Conservation (phyloP, 2,113 vertebrate species). For the Pogonocichla stellata region DNA sequence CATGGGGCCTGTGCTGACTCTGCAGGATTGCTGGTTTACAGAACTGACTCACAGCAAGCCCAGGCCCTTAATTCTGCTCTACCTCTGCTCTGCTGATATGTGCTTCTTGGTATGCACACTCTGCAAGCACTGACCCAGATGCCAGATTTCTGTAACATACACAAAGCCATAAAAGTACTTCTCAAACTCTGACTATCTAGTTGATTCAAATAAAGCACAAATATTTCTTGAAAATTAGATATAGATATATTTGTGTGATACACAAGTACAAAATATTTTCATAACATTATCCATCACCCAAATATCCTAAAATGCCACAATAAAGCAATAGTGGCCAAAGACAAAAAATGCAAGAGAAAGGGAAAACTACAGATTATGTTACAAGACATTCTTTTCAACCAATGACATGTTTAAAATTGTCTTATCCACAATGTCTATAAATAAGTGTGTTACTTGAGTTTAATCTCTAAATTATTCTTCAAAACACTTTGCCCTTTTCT, state of each 20-base stretch:
- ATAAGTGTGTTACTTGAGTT: not conserved
- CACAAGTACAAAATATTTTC: not conserved
- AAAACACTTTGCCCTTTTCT: conserved; percentile 18
- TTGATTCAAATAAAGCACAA: not conserved
- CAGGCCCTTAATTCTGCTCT: not conserved
- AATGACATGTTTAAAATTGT: not conserved
- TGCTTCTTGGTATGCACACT: not conserved
- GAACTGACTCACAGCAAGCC: not conserved
- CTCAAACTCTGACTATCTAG: not conserved
- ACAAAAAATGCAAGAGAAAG: not conserved
- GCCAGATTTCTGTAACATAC: not conserved
- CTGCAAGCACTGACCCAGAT: not conserved
- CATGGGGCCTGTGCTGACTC: conserved; percentile 7
- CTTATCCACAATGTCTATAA: not conserved
- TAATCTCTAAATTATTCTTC: conserved; percentile 28
- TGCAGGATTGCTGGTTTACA: not conserved
- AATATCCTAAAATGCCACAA: not conserved
- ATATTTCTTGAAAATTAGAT: not conserved
- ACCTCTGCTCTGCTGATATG: not conserved
- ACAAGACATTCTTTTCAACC: not conserved
- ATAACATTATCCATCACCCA: not conserved
- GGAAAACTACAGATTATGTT: not conserved
- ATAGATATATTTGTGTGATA: not conserved
- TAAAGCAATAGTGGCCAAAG: not conserved
- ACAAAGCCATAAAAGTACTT: conserved; percentile 37